These are phyloP conservation scores for Macrosteles quadrilineatus DNA, from an alignment of 1,140 invertebrate genomes.

Conservation along the genomic window DNA sequence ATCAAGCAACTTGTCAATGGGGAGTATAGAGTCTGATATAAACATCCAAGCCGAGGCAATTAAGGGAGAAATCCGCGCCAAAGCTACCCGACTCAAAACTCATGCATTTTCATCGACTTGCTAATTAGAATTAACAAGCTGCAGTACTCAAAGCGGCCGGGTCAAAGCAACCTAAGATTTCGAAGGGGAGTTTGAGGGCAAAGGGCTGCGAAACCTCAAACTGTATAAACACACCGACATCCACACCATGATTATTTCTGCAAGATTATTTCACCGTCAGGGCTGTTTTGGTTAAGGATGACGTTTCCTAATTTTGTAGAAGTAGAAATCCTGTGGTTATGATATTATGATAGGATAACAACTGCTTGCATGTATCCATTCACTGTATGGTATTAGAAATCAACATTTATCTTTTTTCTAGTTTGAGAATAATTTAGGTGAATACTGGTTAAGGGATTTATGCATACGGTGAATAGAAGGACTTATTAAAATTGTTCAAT, in stretches of 20 bases:
- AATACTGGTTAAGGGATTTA: no score
- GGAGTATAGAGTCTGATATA: not conserved
- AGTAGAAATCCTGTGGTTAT: no score
- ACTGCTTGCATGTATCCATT: no score
- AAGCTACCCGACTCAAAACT: constrained; percentile 17
- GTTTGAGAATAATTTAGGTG: no score
- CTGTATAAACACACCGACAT: not conserved
- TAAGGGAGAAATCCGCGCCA: constrained; percentile 2
- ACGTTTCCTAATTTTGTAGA: no score
- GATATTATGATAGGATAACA: no score
- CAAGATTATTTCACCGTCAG: not conserved
- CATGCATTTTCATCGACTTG: constrained; percentile 26
- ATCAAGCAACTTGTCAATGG: not conserved
- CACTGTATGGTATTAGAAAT: no score
- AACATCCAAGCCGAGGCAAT: not conserved
- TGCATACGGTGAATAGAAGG: no score
- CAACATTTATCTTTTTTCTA: no score
- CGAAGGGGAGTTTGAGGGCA: not conserved
- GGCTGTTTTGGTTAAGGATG: no score
- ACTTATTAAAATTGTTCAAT: no score
- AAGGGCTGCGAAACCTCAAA: constrained; percentile 14
- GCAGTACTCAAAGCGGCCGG: constrained; percentile 17
- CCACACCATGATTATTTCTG: not conserved
- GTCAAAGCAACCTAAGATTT: constrained; percentile 10
- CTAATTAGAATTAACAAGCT: constrained; percentile 26